These are phyloP conservation scores for Acipenser ruthenus DNA, from an alignment of 2,797 vertebrate species.

Conservation along the genomic window DNA sequence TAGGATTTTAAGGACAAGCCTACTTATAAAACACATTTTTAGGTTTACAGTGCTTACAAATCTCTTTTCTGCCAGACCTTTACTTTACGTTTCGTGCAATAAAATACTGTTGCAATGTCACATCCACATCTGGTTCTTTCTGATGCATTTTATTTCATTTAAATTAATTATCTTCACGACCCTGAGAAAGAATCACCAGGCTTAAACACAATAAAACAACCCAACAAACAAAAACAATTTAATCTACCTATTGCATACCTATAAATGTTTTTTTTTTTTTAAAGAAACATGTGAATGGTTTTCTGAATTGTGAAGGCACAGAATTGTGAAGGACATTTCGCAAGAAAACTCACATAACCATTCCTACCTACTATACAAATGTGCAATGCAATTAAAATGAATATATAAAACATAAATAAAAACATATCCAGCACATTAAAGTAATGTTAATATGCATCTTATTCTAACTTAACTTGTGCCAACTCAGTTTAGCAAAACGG, in stretches of 20 bases:
- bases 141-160: constrained; percentile 37
- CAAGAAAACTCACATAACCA: no score
- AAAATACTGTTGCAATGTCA: constrained; percentile 48
- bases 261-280: no score
- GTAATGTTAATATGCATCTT: constrained; percentile 29
- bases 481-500: constrained; percentile 58
- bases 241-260: constrained; percentile 17
- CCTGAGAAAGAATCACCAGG: constrained; percentile 40
- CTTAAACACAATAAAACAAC: no score
- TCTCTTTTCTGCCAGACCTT: constrained; percentile 48
- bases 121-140: constrained; percentile 23
- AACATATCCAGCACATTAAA: no score
- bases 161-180: constrained; percentile 46
- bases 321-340: no score
- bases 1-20: constrained; percentile 47
- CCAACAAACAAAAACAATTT: no score
- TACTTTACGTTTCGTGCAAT: constrained; percentile 51
- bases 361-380: no score
- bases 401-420: no score
- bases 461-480: constrained; percentile 61
- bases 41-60: constrained; percentile 28
- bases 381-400: no score
- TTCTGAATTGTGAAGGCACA: no score
- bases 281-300: no score
- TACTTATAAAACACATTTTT: no score